phyloP scores from a whole-genome alignment of 1,140 invertebrate species.

The Lepidurus arcticus region DNA sequence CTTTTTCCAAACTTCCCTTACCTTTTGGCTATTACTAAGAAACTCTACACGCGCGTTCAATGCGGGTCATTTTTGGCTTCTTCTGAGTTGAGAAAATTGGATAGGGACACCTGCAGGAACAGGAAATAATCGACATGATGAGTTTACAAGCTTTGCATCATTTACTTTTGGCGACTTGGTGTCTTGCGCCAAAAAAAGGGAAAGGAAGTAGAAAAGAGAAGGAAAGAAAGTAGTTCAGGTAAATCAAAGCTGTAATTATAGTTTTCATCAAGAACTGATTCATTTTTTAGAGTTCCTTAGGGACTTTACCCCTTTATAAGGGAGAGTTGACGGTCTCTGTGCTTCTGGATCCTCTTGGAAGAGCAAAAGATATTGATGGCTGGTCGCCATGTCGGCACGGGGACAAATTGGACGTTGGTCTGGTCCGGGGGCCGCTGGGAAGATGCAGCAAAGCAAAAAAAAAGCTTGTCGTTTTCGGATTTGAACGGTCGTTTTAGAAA shows the following conservation, averaged over 20 bases:
- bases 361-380: not conserved
- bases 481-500: constrained; percentile 9
- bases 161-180: not conserved
- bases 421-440: not conserved
- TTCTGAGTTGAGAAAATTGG: not conserved
- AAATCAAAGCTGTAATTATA: not conserved
- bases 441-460: not conserved
- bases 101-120: not conserved
- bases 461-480: not conserved
- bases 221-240: not conserved
- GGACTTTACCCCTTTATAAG: not conserved
- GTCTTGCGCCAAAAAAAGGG: not conserved
- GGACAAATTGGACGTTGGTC: constrained; percentile 18
- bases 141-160: not conserved
- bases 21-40: not conserved
- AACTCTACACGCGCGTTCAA: not conserved
- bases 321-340: not conserved
- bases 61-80: constrained; percentile 2
- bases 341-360: not conserved
- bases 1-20: not conserved
- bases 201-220: not conserved
- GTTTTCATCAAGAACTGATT: constrained; percentile 11
- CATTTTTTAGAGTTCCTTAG: constrained; percentile 6
- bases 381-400: not conserved
- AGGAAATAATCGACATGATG: not conserved